Percentiles rank a stretch among this genome's conserved stretches.
phyloP scores from a whole-genome alignment of 2,888 invertebrate genomes.

The Thyatira batis region DNA sequence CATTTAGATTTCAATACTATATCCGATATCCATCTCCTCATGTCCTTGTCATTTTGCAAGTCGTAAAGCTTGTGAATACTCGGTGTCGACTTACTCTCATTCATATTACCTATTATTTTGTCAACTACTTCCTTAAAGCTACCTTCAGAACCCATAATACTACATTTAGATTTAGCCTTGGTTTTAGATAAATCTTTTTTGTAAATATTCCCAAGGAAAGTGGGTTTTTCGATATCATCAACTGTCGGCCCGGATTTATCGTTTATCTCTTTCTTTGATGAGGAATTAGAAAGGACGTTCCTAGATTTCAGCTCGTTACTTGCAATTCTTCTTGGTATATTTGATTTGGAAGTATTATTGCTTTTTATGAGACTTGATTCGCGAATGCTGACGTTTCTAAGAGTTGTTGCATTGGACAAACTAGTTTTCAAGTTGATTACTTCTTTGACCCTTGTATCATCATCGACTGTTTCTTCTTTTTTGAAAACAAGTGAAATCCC shows the following conservation, averaged over 20 bases:
- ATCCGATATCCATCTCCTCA: slow-evolving; percentile 7
- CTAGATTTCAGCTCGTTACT: not conserved
- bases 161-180: slow-evolving; percentile 13
- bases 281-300: not conserved
- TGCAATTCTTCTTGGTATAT: not conserved
- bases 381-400: not conserved
- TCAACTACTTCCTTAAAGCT: slow-evolving; percentile 16
- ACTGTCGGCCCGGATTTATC: not conserved
- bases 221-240: slow-evolving; percentile 11
- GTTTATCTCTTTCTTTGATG: not conserved
- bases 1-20: not conserved
- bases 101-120: slow-evolving; percentile 14
- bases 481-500: slow-evolving; percentile 43
- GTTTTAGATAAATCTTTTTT: slow-evolving; percentile 9
- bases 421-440: not conserved
- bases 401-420: not conserved
- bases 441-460: slow-evolving; percentile 20
- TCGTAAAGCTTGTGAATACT: slow-evolving; percentile 11
- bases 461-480: slow-evolving; percentile 34
- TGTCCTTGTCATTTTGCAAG: slow-evolving; percentile 4
- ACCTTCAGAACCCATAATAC: slow-evolving; percentile 9
- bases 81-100: slow-evolving; percentile 21
- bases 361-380: not conserved
- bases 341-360: not conserved
- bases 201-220: slow-evolving; percentile 24